Evolutionary conservation across 2,113 vertebrate genomes (phyloP).

Genomic region (Cephalopterus ornatus): DNA sequence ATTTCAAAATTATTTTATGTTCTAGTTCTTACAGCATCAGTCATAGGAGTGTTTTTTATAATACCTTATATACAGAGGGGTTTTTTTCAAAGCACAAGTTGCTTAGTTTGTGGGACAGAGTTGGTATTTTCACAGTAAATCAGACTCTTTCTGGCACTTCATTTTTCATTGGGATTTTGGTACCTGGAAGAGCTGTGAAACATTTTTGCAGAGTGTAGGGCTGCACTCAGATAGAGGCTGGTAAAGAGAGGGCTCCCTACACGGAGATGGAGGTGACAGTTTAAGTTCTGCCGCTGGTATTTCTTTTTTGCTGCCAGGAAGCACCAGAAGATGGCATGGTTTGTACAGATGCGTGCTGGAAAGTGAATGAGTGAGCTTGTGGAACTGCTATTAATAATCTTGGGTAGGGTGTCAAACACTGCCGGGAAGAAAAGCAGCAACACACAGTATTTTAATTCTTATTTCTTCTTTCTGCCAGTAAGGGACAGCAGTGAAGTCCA

Average conservation of each 20-base stretch:
- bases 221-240: neutral
- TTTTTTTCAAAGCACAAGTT: neutral
- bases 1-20: neutral
- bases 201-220: neutral
- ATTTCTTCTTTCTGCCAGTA: conserved; percentile 6
- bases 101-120: neutral
- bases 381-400: conserved; percentile 74
- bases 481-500: neutral
- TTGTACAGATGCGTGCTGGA: conserved; percentile 73
- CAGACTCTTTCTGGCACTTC: neutral
- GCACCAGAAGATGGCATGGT: conserved; percentile 88
- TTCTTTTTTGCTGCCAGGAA: conserved; percentile 69
- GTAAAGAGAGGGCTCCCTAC: neutral
- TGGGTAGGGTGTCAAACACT: conserved; percentile 51
- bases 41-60: neutral
- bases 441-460: neutral
- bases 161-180: neutral
- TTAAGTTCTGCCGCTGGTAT: conserved; percentile 26
- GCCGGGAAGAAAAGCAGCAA: conserved; percentile 15
- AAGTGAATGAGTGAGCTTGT: conserved; percentile 58
- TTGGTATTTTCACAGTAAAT: neutral
- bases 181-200: neutral
- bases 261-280: conserved; percentile 12
- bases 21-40: neutral
- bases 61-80: neutral